Conservation (phyloP, 2,797 vertebrate species). For the Moxostoma hubbsi region DNA sequence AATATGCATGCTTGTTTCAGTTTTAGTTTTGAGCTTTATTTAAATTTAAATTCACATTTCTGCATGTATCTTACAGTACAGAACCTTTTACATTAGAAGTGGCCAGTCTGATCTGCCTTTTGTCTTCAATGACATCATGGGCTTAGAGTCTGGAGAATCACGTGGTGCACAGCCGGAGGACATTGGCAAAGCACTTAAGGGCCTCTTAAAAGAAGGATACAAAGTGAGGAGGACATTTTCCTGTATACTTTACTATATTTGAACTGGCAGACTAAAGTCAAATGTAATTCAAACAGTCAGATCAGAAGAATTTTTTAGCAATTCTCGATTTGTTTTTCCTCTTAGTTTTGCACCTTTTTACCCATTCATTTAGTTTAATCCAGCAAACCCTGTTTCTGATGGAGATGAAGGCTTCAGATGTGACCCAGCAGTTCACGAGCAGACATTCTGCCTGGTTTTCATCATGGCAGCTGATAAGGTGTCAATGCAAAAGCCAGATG, state of each 20-base stretch:
- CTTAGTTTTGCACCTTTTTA: not conserved
- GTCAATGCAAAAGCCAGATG: not conserved
- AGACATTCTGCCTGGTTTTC: conserved; percentile 31
- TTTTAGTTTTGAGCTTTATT: no score
- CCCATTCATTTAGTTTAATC: conserved; percentile 31
- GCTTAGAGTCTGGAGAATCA: not conserved
- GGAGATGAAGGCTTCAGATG: not conserved
- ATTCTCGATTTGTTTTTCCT: no score
- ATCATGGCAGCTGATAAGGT: conserved; percentile 25
- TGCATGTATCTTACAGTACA: conserved; percentile 25
- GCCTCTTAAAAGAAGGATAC: conserved; percentile 9
- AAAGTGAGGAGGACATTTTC: not conserved
- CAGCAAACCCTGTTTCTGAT: not conserved
- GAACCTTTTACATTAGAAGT: conserved; percentile 12
- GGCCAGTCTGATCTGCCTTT: conserved; percentile 23
- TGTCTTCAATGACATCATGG: conserved; percentile 44
- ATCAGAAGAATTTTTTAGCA: not conserved
- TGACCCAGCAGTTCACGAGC: not conserved
- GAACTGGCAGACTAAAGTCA: not conserved
- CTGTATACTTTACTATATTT: no score
- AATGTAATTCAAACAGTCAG: not conserved
- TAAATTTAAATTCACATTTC: not conserved
- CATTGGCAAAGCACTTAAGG: conserved; percentile 10
- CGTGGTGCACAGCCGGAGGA: not conserved
- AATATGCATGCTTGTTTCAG: no score